These are phyloP conservation scores for Danio jaintianensis DNA, from an alignment of 2,797 vertebrate genomes.

Conservation along the genomic window DNA sequence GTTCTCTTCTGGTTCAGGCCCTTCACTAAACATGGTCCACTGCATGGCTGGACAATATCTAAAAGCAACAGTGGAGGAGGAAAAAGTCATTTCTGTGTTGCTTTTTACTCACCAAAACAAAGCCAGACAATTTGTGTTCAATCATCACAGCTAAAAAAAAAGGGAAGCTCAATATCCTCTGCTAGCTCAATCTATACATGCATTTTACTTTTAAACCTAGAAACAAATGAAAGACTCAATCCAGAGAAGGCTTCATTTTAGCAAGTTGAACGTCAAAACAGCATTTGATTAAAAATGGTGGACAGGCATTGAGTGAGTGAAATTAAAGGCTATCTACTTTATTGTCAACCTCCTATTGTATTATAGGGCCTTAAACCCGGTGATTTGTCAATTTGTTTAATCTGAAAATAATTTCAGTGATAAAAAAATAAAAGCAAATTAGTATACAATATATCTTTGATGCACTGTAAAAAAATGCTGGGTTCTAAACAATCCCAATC, in stretches of 20 bases:
- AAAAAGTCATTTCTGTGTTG: conserved; percentile 15
- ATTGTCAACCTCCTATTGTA: not conserved
- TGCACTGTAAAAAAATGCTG: too few species aligned
- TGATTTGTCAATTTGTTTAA: not conserved
- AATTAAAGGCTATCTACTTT: not conserved
- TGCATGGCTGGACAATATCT: conserved; percentile 18
- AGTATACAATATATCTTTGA: not conserved
- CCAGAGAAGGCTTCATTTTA: not conserved
- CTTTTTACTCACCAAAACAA: not conserved
- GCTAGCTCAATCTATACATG: conserved; percentile 1
- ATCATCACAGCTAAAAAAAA: not conserved
- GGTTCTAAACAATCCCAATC: too few species aligned
- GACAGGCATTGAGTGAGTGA: not conserved
- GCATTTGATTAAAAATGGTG: not conserved
- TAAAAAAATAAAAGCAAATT: not conserved
- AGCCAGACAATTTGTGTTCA: conserved; percentile 24
- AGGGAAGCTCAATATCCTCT: not conserved
- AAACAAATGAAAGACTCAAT: not conserved
- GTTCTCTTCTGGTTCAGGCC: conserved; percentile 13
- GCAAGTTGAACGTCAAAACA: conserved; percentile 2
- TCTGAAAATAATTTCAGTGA: not conserved
- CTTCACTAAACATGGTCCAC: conserved; percentile 38
- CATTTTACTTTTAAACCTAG: not conserved
- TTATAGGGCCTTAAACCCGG: too few species aligned
- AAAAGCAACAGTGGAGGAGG: conserved; percentile 1